Evolutionary conservation across 2,888 invertebrate species (phyloP).

Genomic region (Xanthorhoe designata): DNA sequence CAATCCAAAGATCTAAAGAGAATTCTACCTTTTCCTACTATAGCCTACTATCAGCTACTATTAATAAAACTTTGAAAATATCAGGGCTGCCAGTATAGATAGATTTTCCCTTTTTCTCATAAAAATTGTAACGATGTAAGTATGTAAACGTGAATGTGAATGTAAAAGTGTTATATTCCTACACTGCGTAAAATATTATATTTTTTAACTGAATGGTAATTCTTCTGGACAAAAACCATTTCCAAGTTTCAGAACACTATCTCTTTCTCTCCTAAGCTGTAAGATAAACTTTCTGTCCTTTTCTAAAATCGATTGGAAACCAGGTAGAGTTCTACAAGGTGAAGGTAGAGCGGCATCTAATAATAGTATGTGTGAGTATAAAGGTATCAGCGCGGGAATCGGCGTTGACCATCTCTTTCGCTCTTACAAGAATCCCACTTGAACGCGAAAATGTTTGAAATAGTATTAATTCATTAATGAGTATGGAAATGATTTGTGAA

Average conservation of each 20-base stretch:
- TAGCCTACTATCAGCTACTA: background rate
- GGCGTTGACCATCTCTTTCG: slow-evolving; percentile 35
- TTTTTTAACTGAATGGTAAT: background rate
- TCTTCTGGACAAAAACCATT: background rate
- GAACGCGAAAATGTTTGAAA: slow-evolving; percentile 6
- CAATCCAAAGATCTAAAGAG: background rate
- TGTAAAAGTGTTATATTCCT: no score
- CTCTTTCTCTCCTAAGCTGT: background rate
- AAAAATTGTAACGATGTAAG: no score
- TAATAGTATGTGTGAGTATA: background rate
- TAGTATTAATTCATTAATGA: background rate
- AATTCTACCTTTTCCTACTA: slow-evolving; percentile 34
- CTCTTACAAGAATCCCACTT: slow-evolving; percentile 23
- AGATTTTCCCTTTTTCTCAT: background rate
- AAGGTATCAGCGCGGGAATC: slow-evolving; percentile 31
- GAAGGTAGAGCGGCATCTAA: background rate
- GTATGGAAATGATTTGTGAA: background rate
- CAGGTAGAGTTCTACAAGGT: background rate
- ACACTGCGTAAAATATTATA: background rate
- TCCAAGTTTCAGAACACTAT: background rate
- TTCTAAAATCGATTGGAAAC: background rate
- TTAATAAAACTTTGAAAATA: no score
- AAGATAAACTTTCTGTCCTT: background rate
- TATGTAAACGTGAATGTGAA: no score
- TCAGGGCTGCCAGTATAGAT: slow-evolving; percentile 31